Base-by-base conservation (phyloP, 2,113 vertebrate species). In the Grallaria varia region DNA sequence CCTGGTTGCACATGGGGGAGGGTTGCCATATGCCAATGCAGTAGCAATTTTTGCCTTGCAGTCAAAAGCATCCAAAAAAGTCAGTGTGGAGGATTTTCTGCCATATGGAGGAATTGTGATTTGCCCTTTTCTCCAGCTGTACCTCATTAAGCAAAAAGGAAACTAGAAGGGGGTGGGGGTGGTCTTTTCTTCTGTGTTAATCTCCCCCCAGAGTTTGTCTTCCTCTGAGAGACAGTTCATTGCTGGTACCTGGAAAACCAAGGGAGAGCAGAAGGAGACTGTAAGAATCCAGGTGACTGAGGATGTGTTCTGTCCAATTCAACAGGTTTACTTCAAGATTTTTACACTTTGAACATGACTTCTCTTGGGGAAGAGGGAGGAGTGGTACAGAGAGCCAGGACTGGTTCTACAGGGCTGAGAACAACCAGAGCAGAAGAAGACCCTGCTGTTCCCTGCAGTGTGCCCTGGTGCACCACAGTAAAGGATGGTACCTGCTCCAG, bases 121-220 rank as follows among this genome's bases (percentile, higher is more conserved):
- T 68, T 89, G 78, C 80, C 66, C 69, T 96, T 82, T 81, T 95
- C 82, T 82, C 62, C 59, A 95, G 88, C 63, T 72, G 75, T 73
- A 77, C 55, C 63, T 95, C 59, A 69, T 79, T 59, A 79, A 74
- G 49, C 45, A 87, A 78, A 95, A 90, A 63, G 30, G 84, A 90
- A 93, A 50, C 59, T 39, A 69, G 82, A 92, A 81, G 35, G 44
- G 19, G 16, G n/a, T n/a, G n/a, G 75, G 44, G 14, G 30, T 1
- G 0, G 81, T 62, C 59, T 81, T 78, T 44, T 76, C 56, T 73
- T 72, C 37, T 68, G 59, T n/a, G 44, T 18, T 55, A 42, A 56
- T 64, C 45, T 87, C 33, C 1, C 28, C 59, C 45, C 44, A 12
- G 45, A 81, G 73, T 24, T 75, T 39, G 67, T 76, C 88, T 62